phyloP scores from a whole-genome alignment of 2,797 vertebrate genomes.

The Clangula hyemalis region DNA sequence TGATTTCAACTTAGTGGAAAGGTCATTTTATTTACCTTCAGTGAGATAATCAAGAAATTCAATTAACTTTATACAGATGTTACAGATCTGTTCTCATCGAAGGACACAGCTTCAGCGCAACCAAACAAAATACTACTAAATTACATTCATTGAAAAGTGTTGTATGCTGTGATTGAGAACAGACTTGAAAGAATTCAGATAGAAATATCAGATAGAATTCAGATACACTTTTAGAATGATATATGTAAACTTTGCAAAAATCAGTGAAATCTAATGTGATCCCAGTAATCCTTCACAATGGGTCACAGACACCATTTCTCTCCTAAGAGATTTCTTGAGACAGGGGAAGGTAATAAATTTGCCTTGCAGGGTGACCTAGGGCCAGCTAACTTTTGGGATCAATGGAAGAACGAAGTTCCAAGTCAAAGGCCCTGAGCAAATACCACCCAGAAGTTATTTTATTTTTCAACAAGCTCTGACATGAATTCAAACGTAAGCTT shows the following conservation, averaged over 20 bases:
- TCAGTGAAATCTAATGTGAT: not conserved
- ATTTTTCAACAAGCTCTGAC: not conserved
- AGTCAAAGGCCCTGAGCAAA: not conserved
- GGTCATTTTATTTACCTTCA: constrained; percentile 28
- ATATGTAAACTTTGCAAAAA: not conserved
- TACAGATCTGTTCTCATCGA: constrained; percentile 58
- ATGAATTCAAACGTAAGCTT: not conserved
- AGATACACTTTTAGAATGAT: not conserved
- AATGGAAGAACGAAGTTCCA: constrained; percentile 26
- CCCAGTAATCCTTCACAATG: not conserved
- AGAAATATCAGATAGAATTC: not conserved
- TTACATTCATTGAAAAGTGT: not conserved
- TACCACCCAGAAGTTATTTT: not conserved
- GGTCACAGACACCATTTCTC: not conserved
- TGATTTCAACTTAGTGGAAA: not conserved
- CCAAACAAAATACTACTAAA: constrained; percentile 38
- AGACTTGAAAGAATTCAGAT: not conserved
- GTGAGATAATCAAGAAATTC: constrained; percentile 62
- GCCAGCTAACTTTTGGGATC: constrained; percentile 2
- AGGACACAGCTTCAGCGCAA: constrained; percentile 51
- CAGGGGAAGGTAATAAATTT: constrained; percentile 20
- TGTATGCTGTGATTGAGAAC: not conserved
- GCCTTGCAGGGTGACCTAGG: not conserved
- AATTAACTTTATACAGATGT: constrained; percentile 60
- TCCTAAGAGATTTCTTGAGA: not conserved